A percentile compares a stretch with the other conserved stretches of the same genome.
Evolutionary conservation across 2,113 vertebrate genomes (phyloP).

Genomic region (Centropus unirufus): DNA sequence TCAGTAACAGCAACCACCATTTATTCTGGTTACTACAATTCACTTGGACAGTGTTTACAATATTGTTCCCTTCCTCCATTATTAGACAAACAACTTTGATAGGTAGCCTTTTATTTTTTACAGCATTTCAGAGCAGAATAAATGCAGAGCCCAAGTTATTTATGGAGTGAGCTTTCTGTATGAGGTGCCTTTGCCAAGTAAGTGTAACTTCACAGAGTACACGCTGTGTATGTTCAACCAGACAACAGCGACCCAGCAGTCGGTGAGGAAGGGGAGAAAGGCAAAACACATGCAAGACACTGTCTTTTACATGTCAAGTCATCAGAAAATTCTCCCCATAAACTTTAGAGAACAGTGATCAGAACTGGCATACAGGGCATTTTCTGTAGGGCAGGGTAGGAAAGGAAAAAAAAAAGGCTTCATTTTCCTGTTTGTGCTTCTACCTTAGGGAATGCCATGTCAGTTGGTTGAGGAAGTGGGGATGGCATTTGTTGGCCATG

Average conservation of each 20-base stretch:
- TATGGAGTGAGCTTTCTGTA: constrained; percentile 70
- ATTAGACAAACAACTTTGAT: constrained; percentile 67
- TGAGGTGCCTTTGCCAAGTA: constrained; percentile 66
- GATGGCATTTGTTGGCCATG: background rate
- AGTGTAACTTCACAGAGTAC: constrained; percentile 61
- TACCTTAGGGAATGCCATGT: background rate
- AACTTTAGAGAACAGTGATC: constrained; percentile 33
- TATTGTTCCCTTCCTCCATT: constrained; percentile 67
- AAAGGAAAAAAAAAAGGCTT: background rate
- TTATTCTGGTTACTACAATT: constrained; percentile 79
- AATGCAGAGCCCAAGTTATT: constrained; percentile 73
- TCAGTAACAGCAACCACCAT: constrained; percentile 68
- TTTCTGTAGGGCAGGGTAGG: background rate
- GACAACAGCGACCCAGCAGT: constrained; percentile 48
- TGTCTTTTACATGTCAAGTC: constrained; percentile 53
- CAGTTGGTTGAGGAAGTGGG: background rate
- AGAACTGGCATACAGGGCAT: background rate
- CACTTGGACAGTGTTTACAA: constrained; percentile 76
- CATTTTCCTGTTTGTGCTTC: background rate
- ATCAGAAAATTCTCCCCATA: constrained; percentile 32
- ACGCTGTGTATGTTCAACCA: constrained; percentile 16
- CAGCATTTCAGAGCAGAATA: constrained; percentile 76
- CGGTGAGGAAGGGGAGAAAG: background rate
- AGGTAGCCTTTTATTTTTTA: constrained; percentile 78
- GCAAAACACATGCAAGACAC: constrained; percentile 52